Conservation (phyloP, 2,113 vertebrate species). For the Calidris pugnax region DNA sequence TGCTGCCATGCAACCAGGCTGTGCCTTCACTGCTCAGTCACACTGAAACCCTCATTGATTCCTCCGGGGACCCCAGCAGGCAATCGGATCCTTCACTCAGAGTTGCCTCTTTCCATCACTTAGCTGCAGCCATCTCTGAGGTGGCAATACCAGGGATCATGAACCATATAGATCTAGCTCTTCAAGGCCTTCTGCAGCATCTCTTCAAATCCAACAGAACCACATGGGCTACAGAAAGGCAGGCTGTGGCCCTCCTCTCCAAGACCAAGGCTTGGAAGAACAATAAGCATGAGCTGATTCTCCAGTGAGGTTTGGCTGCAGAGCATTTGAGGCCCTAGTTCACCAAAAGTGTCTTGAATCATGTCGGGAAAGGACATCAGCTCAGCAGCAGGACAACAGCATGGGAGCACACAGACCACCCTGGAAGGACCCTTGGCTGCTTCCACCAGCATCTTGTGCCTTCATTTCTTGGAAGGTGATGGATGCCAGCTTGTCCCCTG, state of each 20-base stretch:
- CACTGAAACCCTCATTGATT: fast-evolving
- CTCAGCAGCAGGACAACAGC: background rate
- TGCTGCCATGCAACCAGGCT: background rate
- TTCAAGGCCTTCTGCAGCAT: background rate
- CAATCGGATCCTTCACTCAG: background rate
- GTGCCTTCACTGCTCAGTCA: background rate
- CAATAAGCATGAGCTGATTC: background rate
- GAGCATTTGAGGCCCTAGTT: background rate
- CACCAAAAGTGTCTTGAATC: background rate
- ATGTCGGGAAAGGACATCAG: background rate
- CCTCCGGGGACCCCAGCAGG: background rate
- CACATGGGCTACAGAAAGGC: background rate
- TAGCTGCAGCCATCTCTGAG: background rate
- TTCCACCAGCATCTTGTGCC: background rate
- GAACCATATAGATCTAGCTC: background rate
- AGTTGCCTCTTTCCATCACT: background rate
- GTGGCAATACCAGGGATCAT: background rate
- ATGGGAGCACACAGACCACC: background rate
- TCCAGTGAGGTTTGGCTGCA: background rate
- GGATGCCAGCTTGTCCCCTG: background rate
- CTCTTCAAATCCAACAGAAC: background rate
- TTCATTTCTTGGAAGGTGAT: background rate
- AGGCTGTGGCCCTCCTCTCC: background rate
- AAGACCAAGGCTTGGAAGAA: background rate
- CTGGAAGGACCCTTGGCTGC: background rate